A percentile compares a stretch with the other conserved stretches of the same genome.
phyloP scores from a whole-genome alignment of 1,140 invertebrate species.

The Metopolophium dirhodum region DNA sequence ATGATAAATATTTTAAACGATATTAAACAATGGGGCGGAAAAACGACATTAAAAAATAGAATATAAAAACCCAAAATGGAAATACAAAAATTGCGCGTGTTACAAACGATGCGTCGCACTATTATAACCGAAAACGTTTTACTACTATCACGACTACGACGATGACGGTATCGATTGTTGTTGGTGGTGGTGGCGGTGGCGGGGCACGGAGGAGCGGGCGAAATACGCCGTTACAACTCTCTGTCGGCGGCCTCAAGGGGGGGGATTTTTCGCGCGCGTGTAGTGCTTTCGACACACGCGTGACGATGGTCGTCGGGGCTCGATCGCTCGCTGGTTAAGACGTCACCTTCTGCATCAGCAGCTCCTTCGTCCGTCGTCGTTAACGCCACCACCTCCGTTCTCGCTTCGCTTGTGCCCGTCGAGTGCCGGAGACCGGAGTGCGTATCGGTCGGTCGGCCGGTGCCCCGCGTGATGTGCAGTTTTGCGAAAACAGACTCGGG shows the following conservation, averaged over 20 bases:
- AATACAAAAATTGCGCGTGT: constrained; percentile 20
- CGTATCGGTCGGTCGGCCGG: background rate
- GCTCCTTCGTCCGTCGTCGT: background rate
- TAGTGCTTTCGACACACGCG: constrained; percentile 47
- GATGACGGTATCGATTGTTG: constrained; percentile 40
- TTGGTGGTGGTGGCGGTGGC: background rate
- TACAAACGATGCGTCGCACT: background rate
- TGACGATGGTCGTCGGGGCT: background rate
- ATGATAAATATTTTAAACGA: background rate
- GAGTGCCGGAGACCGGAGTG: background rate
- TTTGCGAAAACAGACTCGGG: background rate
- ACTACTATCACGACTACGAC: constrained; percentile 45
- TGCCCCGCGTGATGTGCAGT: background rate
- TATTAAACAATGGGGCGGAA: background rate
- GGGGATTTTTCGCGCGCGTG: constrained; percentile 49
- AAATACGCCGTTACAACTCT: constrained; percentile 21
- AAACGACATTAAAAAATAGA: background rate
- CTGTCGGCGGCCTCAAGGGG: background rate
- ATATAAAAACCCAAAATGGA: background rate
- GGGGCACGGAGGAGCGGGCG: constrained; percentile 2
- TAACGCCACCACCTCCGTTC: background rate
- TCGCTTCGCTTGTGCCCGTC: background rate
- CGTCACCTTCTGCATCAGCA: background rate
- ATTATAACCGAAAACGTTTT: constrained; percentile 52
- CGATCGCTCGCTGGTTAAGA: background rate